Conservation (phyloP, 2,113 vertebrate species). For the Lichenostomus cassidix region DNA sequence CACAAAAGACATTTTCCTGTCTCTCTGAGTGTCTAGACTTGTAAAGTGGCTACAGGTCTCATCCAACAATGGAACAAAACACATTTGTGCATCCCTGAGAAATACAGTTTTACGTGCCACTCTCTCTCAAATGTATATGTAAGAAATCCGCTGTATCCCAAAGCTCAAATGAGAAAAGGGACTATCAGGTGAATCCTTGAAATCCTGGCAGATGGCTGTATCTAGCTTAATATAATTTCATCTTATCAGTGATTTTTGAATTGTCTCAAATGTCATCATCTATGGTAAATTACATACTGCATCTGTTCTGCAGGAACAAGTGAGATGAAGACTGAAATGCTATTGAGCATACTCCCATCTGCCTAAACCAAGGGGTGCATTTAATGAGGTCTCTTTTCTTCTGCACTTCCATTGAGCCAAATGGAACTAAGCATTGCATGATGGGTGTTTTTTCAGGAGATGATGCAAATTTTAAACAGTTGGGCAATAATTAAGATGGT, state of each 20-base stretch:
- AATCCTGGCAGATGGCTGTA: conserved; percentile 24
- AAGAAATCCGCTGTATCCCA: background rate
- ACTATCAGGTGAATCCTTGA: background rate
- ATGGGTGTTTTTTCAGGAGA: background rate
- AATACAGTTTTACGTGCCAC: background rate
- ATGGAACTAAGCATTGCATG: background rate
- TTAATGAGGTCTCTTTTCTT: background rate
- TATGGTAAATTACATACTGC: conserved; percentile 22
- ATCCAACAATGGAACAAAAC: background rate
- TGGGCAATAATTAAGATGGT: background rate
- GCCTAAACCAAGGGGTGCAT: background rate
- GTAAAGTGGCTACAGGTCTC: background rate
- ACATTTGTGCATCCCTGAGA: background rate
- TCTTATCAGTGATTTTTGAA: conserved; percentile 32
- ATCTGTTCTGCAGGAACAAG: conserved; percentile 41
- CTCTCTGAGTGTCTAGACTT: background rate
- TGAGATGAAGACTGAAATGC: background rate
- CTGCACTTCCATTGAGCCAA: background rate
- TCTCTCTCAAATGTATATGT: background rate
- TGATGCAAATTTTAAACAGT: background rate
- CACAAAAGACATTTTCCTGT: background rate
- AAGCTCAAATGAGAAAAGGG: background rate
- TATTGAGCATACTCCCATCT: conserved; percentile 36
- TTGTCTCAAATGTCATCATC: conserved; percentile 45
- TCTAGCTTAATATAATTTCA: conserved; percentile 27